Conservation (phyloP, 2,888 invertebrate species). For the Lysandra bellargus region DNA sequence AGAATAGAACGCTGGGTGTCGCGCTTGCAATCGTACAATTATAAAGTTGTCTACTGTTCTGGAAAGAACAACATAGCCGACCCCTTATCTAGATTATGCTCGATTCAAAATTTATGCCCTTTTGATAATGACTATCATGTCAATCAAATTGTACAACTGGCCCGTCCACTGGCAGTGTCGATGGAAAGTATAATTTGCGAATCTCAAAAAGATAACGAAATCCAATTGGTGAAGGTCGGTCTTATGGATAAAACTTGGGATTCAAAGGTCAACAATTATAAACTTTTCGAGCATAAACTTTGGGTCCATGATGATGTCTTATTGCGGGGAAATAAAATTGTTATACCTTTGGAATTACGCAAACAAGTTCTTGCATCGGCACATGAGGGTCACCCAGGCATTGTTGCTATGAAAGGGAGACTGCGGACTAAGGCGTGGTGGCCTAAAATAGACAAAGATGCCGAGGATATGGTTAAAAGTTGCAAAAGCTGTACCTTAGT, state of each 20-base stretch:
- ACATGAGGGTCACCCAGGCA: too few species aligned
- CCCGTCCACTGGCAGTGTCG: conserved; percentile 37
- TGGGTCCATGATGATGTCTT: conserved; percentile 45
- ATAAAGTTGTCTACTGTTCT: conserved; percentile 45
- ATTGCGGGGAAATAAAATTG: conserved; percentile 38
- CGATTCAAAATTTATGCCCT: background rate
- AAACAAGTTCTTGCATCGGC: too few species aligned
- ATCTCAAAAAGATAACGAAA: conserved; percentile 37
- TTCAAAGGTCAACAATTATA: conserved; percentile 39
- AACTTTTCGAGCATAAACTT: conserved; percentile 46
- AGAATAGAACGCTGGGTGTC: conserved; percentile 51
- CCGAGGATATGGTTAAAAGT: too few species aligned
- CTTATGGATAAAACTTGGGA: conserved; percentile 40
- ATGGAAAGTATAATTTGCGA: conserved; percentile 33
- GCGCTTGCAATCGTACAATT: conserved; percentile 46
- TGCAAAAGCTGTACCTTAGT: conserved; percentile 39
- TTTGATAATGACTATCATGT: conserved; percentile 31
- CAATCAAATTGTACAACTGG: conserved; percentile 37
- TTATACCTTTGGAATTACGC: too few species aligned
- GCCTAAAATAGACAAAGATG: too few species aligned
- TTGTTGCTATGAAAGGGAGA: too few species aligned
- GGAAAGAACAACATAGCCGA: conserved; percentile 48
- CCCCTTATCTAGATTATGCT: conserved; percentile 42
- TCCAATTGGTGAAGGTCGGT: conserved; percentile 36
- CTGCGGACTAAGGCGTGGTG: too few species aligned